phyloP scores from a whole-genome alignment of 2,113 vertebrate genomes.

The Pipra filicauda region DNA sequence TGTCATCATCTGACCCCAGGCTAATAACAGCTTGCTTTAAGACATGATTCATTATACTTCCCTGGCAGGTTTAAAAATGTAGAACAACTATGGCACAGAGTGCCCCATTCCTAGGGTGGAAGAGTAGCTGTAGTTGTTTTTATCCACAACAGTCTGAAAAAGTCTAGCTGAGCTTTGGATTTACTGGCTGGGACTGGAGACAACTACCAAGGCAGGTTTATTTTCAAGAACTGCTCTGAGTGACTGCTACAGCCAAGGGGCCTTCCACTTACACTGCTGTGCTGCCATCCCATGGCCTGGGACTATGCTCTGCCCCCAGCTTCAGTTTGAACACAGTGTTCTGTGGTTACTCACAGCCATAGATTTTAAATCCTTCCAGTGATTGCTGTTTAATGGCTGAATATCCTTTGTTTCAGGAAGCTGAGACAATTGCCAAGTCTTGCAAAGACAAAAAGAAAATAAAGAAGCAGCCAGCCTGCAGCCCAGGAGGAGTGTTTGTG shows the following conservation, averaged over 20 bases:
- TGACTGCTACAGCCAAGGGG: background rate
- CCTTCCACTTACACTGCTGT: background rate
- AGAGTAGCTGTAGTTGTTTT: background rate
- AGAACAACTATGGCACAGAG: background rate
- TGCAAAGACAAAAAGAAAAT: conserved; percentile 61
- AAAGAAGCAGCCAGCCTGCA: conserved; percentile 51
- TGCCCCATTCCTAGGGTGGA: background rate
- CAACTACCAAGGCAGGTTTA: background rate
- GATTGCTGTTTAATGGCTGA: background rate
- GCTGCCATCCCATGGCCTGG: background rate
- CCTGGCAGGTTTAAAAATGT: background rate
- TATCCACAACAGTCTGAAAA: background rate
- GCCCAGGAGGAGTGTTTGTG: conserved; percentile 62
- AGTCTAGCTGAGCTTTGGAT: background rate
- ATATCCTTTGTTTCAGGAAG: conserved; percentile 47
- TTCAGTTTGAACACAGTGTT: background rate
- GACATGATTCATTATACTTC: background rate
- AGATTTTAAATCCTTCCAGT: background rate
- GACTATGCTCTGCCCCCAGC: background rate
- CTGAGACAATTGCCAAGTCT: background rate
- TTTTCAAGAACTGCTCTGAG: background rate
- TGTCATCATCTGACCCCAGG: background rate
- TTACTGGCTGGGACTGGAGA: background rate
- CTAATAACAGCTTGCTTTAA: too few species aligned
- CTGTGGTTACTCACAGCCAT: background rate